Evolutionary conservation across 2,888 invertebrate genomes (phyloP).

Genomic region (Ornithoptera alexandrae): DNA sequence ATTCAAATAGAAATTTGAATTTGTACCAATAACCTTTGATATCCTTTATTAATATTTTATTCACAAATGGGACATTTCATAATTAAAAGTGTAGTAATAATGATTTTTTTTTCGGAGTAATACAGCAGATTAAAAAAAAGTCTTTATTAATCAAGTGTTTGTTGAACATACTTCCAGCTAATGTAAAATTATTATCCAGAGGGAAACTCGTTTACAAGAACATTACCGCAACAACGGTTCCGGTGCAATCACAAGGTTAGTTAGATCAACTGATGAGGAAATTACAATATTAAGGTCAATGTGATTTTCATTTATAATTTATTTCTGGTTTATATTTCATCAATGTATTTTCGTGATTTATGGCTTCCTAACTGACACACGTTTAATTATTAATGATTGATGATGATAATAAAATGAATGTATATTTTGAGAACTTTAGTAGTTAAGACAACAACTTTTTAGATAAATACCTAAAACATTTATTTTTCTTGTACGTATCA

Average conservation of each 20-base stretch:
- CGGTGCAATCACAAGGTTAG: conserved; percentile 18
- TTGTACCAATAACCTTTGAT: no score
- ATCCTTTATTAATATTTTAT: no score
- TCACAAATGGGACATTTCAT: no score
- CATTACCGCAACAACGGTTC: conserved; percentile 6
- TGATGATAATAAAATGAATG: no score
- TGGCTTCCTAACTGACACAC: no score
- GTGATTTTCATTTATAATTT: background rate
- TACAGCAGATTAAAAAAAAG: background rate
- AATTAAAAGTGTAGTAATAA: no score
- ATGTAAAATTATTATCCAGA: background rate
- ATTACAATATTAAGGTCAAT: background rate
- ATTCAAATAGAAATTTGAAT: no score
- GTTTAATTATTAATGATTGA: no score
- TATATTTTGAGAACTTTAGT: no score
- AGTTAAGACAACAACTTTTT: no score
- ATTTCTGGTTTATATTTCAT: background rate
- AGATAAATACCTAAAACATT: no score
- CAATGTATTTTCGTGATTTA: background rate
- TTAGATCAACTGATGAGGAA: conserved; percentile 15
- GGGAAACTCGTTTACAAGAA: conserved; percentile 31
- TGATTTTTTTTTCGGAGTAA: background rate
- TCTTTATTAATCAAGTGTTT: background rate
- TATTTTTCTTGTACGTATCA: no score
- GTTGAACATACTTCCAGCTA: background rate